phyloP scores from a whole-genome alignment of 2,113 vertebrate species.

The Delphinapterus leucas region DNA sequence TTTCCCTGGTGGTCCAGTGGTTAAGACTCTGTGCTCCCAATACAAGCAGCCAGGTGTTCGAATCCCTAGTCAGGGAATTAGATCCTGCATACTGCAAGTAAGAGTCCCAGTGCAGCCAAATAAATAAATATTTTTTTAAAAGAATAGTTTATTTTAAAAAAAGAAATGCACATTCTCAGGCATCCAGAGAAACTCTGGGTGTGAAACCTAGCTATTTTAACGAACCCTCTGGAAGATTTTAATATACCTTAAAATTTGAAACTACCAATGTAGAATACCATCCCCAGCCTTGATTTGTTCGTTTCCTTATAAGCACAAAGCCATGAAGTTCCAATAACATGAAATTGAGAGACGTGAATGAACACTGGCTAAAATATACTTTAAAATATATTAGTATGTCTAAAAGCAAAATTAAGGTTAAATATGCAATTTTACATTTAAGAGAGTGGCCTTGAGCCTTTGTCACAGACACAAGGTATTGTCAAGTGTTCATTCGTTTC shows the following conservation, averaged over 20 bases:
- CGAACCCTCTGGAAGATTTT: neutral
- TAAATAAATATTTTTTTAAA: too few species aligned
- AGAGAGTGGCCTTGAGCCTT: neutral
- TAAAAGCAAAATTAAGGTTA: neutral
- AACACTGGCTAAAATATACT: conserved; percentile 17
- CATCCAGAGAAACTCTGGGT: neutral
- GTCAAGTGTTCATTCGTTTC: conserved; percentile 44
- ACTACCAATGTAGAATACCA: neutral
- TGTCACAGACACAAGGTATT: neutral
- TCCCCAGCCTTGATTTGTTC: neutral
- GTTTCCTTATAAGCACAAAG: neutral
- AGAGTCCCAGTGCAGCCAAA: too few species aligned
- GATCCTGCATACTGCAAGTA: too few species aligned
- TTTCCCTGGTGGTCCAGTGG: too few species aligned
- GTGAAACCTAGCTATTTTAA: neutral
- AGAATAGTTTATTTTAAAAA: too few species aligned
- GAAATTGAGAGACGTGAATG: neutral
- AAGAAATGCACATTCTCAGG: conserved; percentile 5
- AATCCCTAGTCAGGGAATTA: too few species aligned
- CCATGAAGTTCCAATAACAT: neutral
- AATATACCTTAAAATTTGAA: neutral
- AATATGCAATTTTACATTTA: conserved; percentile 26
- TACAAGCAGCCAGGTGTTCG: too few species aligned
- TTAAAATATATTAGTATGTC: neutral
- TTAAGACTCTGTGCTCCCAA: too few species aligned